Evolutionary conservation across 2,797 vertebrate species (phyloP).

Genomic region (Gephyroberyx darwinii): DNA sequence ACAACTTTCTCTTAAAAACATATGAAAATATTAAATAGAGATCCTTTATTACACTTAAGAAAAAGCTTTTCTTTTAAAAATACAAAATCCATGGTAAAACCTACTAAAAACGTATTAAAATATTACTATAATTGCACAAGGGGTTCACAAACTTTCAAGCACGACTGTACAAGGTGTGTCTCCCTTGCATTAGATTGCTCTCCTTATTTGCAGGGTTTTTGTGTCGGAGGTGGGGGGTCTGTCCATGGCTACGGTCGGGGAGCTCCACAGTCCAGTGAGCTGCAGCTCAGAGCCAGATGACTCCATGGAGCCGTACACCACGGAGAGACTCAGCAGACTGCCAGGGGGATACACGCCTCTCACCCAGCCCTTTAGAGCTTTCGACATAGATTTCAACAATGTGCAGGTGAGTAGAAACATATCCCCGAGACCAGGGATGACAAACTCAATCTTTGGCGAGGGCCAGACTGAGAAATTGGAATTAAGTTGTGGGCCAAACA

Average conservation of each 20-base stretch:
- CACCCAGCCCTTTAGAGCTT: constrained; percentile 88
- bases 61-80: too few relatives aligned
- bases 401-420: constrained; percentile 82
- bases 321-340: constrained; percentile 91
- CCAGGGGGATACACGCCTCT: constrained; percentile 89
- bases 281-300: constrained; percentile 84
- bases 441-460: too few relatives aligned
- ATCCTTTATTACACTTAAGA: too few relatives aligned
- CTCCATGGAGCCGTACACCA: constrained; percentile 94
- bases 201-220: constrained; percentile 78
- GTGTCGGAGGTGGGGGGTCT: constrained; percentile 85
- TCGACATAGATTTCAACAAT: constrained; percentile 92
- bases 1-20: too few relatives aligned
- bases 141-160: too few relatives aligned
- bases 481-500: too few relatives aligned
- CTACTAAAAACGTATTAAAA: too few relatives aligned
- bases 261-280: constrained; percentile 88
- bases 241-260: constrained; percentile 79
- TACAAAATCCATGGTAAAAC: too few relatives aligned
- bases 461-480: too few relatives aligned
- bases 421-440: too few relatives aligned
- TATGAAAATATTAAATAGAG: too few relatives aligned
- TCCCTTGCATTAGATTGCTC: background rate
- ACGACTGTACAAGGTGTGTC: background rate
- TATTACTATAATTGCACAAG: too few relatives aligned